A percentile compares a stretch with the other conserved stretches of the same genome.
phyloP scores from a whole-genome alignment of 2,113 vertebrate genomes.

The Hippocampus comes region DNA sequence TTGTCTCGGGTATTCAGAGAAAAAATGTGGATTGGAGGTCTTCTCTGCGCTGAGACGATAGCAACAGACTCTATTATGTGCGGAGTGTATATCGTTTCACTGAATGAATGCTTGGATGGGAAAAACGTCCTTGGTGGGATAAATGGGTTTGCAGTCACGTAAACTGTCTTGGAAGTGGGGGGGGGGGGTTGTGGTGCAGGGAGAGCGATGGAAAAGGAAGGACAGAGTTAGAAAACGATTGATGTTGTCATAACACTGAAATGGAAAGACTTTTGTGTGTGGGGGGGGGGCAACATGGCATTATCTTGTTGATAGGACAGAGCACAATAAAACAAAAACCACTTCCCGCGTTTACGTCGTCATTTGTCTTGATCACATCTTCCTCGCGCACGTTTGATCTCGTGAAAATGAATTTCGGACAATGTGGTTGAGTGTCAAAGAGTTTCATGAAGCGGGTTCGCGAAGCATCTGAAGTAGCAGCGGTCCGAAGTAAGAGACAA shows the following conservation, averaged over 20 bases:
- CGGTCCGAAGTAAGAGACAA: too few species aligned
- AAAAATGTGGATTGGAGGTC: constrained; percentile 64
- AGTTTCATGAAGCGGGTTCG: too few species aligned
- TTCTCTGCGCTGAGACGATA: constrained; percentile 69
- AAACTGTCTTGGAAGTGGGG: constrained; percentile 36
- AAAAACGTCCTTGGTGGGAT: constrained; percentile 64
- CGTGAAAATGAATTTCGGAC: too few species aligned
- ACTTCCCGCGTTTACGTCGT: too few species aligned
- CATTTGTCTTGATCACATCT: too few species aligned
- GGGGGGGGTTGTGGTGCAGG: not conserved
- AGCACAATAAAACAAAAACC: too few species aligned
- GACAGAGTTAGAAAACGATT: constrained; percentile 28
- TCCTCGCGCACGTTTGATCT: too few species aligned
- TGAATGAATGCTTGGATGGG: constrained; percentile 56
- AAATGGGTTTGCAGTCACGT: constrained; percentile 63
- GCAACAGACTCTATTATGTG: constrained; percentile 64
- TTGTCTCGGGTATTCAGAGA: constrained; percentile 72
- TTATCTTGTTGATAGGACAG: too few species aligned
- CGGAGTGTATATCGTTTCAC: constrained; percentile 64
- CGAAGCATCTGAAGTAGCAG: too few species aligned
- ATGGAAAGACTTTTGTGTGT: constrained; percentile 8
- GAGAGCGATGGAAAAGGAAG: constrained; percentile 10
- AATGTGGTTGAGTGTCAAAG: too few species aligned
- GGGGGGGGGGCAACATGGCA: too few species aligned
- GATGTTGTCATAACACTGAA: constrained; percentile 3